These are phyloP conservation scores for Ibidorhyncha struthersii DNA, from an alignment of 2,113 vertebrate genomes.

Conservation along the genomic window DNA sequence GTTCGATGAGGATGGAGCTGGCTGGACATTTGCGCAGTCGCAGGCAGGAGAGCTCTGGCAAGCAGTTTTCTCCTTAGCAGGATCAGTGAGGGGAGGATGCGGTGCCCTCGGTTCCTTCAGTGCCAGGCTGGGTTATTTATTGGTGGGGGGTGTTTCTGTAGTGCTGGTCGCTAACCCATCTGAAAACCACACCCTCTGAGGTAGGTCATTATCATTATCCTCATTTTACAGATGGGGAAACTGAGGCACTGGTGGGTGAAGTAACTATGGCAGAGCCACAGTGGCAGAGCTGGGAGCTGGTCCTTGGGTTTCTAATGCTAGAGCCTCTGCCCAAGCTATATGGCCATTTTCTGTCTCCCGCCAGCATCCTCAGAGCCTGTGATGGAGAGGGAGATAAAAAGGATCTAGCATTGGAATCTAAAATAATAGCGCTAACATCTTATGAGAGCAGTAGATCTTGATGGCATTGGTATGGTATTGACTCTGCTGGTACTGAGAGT, in stretches of 20 bases:
- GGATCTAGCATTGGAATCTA: neutral
- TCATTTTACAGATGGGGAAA: slow-evolving; percentile 58
- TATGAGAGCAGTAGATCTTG: neutral
- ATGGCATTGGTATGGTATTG: neutral
- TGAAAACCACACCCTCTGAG: slow-evolving; percentile 37
- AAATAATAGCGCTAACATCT: neutral
- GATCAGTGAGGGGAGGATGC: slow-evolving; percentile 22
- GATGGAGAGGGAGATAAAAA: neutral
- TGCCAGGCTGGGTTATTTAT: neutral
- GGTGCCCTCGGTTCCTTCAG: slow-evolving; percentile 4
- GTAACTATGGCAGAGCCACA: neutral
- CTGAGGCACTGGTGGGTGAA: slow-evolving; percentile 53
- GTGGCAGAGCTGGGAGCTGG: neutral
- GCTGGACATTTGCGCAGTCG: slow-evolving; percentile 7
- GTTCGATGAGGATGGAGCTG: slow-evolving; percentile 66
- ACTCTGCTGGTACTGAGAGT: neutral
- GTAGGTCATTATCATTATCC: slow-evolving; percentile 64
- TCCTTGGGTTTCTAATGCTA: neutral
- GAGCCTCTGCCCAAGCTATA: neutral
- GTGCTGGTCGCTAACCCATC: slow-evolving; percentile 40
- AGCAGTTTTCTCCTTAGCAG: neutral
- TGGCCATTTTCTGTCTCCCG: neutral
- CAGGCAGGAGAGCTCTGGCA: slow-evolving; percentile 2
- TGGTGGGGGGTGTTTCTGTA: slow-evolving; percentile 44
- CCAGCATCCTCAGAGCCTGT: neutral